Base-by-base conservation (phyloP, 2,797 vertebrate species). In the Rousettus madagascariensis region DNA sequence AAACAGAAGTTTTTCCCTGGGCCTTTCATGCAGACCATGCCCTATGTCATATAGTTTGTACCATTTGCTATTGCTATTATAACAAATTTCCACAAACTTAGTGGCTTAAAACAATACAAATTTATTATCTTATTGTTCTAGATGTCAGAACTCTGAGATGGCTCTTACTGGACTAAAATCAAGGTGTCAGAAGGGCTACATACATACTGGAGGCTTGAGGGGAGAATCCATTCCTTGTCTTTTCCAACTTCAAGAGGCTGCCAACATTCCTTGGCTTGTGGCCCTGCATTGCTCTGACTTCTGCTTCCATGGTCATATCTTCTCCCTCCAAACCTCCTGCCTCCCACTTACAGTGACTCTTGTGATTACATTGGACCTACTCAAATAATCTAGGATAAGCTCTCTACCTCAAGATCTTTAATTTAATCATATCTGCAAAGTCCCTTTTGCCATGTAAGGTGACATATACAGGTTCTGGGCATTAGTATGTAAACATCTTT, bases 1-100 rank as follows among this genome's bases (percentile, higher is more conserved):
- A 61, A 26, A 33, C 4, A 63, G 22, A 55, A 63, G 2, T 12
- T 33, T 65, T 55, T 65, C 38, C 28, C 43, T 68, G 2, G 16
- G 15, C 15, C 8, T 16, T 6, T 19, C 20, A 13, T 8, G 19
- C 0, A 12, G 28, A 26, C 15, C 6, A 8, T 3, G 8, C 6
- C 11, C 26, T 38, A 68, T 16, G 17, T 55, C 65, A 9, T 53
- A 5, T 55, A 49, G 17, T 41, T 30, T 59, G 41, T 36, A 11
- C 49, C 13, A 13, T 6, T 24, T 71, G 15, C 20, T 49, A 68
- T 30, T 24, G 43, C 46, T 71, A n/a, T 36, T 68, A 3, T 63
- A 85, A 92, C 22, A 59, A 51, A 84, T 53, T 24, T 46, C 43
- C 43, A 66, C 26, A 91, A 38, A 66, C 7, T 9, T 20, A 49